These are phyloP conservation scores for Nebria brevicollis DNA, from an alignment of 2,888 invertebrate genomes.

Conservation along the genomic window DNA sequence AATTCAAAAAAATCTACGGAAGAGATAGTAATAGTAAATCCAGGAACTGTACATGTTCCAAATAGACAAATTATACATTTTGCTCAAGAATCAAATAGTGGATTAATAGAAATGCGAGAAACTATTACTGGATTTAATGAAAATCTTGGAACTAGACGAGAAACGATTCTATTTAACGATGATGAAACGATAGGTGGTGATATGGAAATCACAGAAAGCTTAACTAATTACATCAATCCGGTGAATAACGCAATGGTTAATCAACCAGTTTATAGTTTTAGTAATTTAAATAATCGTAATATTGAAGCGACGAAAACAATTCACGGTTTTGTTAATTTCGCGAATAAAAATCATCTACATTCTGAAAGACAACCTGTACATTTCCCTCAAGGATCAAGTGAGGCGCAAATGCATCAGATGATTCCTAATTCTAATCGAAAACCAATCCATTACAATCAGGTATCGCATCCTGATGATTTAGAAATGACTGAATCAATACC, in stretches of 20 bases:
- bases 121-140: background rate
- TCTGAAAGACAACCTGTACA: too few relatives aligned
- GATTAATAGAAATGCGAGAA: background rate
- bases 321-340: background rate
- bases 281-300: background rate
- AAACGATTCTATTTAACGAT: background rate
- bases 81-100: background rate
- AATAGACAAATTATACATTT: constrained; percentile 3
- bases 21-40: background rate
- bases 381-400: too few relatives aligned
- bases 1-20: background rate
- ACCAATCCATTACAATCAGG: constrained; percentile 29
- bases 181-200: background rate
- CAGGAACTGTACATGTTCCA: background rate
- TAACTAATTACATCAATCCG: background rate
- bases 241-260: background rate
- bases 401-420: too few relatives aligned
- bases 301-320: background rate
- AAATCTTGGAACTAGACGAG: background rate
- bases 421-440: constrained; percentile 12
- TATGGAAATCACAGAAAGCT: background rate
- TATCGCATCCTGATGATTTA: constrained; percentile 30
- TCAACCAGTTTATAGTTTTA: background rate
- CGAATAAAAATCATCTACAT: background rate
- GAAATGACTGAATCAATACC: constrained; percentile 43